Evolutionary conservation across 2,113 vertebrate species (phyloP), one percentile per base, ranked within the genome.

Genomic region (Ornithorhynchus anatinus): DNA sequence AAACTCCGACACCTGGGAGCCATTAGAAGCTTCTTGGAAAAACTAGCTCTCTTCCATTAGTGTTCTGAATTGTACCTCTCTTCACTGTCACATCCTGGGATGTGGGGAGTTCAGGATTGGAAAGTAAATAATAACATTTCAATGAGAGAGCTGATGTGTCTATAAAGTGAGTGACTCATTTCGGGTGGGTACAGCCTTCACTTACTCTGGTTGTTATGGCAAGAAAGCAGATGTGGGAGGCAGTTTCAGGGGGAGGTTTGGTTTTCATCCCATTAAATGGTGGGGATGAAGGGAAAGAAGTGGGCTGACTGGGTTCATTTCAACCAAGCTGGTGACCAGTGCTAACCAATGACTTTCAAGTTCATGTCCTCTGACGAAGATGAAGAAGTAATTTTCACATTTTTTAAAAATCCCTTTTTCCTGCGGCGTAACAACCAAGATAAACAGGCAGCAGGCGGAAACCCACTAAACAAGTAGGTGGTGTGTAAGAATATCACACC

Each of bases 401-500:
- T 73, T 71, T 42, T 61, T 8, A 47, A 59, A 45, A 19, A n/a
- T 23, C 27, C 51, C 25, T 5, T 7, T 3, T 47, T 73, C 82
- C 69, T 69, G 32, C 19, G 58, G 39, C 32, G 54, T 39, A 2
- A 20, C 48, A 79, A 70, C 59, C 64, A 53, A 32, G 58, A 85
- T 61, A 85, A 89, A 89, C 62, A 86, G 77, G 77, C 42, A 67
- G 61, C 84, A 90, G 56, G 80, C 69, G 85, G 70, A 77, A 69
- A 66, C 31, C 0, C 74, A 32, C 59, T 7, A 50, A 68, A 48
- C 63, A 70, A 68, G 76, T 76, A 69, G 79, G 89, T 75, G 83
- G 62, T 15, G 12, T 17, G 38, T 32, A 53, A 58, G 66, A 79
- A 63, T 62, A 81, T 42, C 70, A 44, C 2, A 37, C 1, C 17